A percentile compares a stretch with the other conserved stretches of the same genome.
Evolutionary conservation across 1,140 invertebrate species (phyloP).

Genomic region (Rhyzopertha dominica): DNA sequence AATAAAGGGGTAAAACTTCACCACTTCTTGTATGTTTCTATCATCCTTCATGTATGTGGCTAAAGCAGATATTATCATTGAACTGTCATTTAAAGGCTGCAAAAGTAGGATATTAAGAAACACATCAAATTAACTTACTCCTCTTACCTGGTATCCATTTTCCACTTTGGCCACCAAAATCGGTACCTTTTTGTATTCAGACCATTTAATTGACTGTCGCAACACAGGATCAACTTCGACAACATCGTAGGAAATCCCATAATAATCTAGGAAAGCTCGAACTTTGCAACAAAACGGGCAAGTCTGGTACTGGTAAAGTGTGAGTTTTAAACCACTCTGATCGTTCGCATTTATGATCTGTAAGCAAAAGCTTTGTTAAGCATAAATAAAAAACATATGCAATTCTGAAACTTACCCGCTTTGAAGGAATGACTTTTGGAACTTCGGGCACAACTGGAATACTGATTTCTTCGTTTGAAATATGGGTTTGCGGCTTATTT

Average conservation of each 20-base stretch:
- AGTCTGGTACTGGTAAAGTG: conserved; percentile 93
- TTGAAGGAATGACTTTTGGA: conserved; percentile 43
- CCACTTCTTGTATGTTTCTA: conserved; percentile 61
- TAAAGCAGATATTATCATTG: conserved; percentile 87
- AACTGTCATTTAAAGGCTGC: conserved; percentile 87
- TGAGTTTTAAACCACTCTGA: conserved; percentile 71
- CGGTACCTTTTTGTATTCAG: conserved; percentile 92
- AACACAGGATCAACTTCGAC: conserved; percentile 96
- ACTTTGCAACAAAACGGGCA: conserved; percentile 99
- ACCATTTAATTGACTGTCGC: conserved; percentile 88
- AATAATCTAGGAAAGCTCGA: conserved; percentile 87
- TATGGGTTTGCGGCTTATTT: conserved; percentile 44
- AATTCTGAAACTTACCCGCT: conserved; percentile 21
- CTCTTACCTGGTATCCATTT: conserved; percentile 61
- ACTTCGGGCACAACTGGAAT: conserved; percentile 50
- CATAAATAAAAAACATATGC: conserved; percentile 6
- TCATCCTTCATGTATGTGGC: conserved; percentile 70
- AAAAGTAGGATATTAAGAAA: conserved; percentile 37
- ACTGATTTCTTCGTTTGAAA: conserved; percentile 47
- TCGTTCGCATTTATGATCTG: conserved; percentile 63
- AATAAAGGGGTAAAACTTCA: conserved; percentile 75
- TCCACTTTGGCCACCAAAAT: conserved; percentile 77
- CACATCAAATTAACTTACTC: conserved; percentile 13
- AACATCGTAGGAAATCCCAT: conserved; percentile 91
- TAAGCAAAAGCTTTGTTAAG: no score